phyloP scores from a whole-genome alignment of 2,113 vertebrate genomes.

The Pygoscelis adeliae region DNA sequence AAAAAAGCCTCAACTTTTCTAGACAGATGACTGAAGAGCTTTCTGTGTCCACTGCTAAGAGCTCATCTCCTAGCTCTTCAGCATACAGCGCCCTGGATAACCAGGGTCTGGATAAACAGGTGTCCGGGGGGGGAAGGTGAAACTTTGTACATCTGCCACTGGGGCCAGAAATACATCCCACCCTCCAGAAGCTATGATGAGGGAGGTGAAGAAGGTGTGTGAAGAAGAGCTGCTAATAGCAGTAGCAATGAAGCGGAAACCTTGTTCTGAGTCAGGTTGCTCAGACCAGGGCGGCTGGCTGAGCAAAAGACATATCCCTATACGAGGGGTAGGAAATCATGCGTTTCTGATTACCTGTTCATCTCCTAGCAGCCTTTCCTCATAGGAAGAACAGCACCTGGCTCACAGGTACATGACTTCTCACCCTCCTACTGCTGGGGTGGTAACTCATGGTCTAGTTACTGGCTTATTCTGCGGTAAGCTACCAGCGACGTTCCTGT shows the following conservation, averaged over 20 bases:
- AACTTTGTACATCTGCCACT: neutral
- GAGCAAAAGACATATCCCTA: neutral
- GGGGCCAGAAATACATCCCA: neutral
- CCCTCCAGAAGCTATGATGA: neutral
- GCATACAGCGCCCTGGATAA: neutral
- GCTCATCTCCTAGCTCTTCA: neutral
- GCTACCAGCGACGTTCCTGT: rapidly evolving
- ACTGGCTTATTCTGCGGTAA: neutral
- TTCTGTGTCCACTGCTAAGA: neutral
- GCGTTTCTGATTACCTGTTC: neutral
- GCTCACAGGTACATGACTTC: neutral
- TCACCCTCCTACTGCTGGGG: neutral
- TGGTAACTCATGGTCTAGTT: neutral
- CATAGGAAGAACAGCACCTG: neutral
- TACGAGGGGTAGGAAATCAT: neutral
- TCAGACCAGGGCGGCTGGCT: neutral
- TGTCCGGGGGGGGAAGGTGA: neutral
- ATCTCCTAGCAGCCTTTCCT: neutral
- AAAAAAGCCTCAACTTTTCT: neutral
- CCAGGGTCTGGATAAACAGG: neutral
- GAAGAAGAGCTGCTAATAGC: neutral
- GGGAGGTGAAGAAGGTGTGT: neutral
- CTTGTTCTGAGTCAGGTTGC: neutral
- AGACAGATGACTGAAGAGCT: neutral
- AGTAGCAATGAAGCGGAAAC: neutral